Base-by-base conservation (phyloP, 2,797 vertebrate genomes). In the Falco cherrug region DNA sequence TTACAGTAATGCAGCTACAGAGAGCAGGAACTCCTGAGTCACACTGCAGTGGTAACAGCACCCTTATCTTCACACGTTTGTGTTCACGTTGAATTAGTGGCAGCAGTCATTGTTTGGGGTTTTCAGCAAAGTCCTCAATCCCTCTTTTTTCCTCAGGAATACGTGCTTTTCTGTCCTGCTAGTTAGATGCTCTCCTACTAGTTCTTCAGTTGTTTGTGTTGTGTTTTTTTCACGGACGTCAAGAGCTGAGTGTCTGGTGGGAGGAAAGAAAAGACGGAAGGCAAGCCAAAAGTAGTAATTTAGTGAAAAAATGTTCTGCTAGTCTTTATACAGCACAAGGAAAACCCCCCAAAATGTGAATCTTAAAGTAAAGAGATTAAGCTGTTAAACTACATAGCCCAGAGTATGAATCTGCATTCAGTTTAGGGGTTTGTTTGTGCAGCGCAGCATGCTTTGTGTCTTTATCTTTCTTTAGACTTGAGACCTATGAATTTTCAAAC, bases 221-320 rank as follows among this genome's bases (percentile, higher is more conserved):
- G 41, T 0, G 12, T 94, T 77, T 89, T 94, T 71, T 81, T 61
- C 19, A 35, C 69, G 79, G 43, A 84, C 95, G 69, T 95, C 28
- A 87, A 87, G 78, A 74, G 37, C 48, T 87, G 68, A 84, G 89
- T 68, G 77, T 88, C 31, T 93, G 63, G 89, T 88, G 73, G 84
- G 90, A 92, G 90, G 82, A 95, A 95, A 89, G 86, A 92, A 90
- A 95, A 94, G 94, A 86, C 91, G 88, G 81, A 95, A 95, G 79
- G 91, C 82, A 93, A 93, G 93, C 76, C 94, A 92, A 88, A 96
- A 93, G 81, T 92, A 94, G 87, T 93, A 87, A 95, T 95, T 95
- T 60, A 85, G 71, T 78, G 87, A 79, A 94, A 90, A 95, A 92
- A 3, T 0, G 8, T 93, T 96, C 64, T 95, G 64, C 65, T 85